Base-by-base conservation (phyloP, 1,140 invertebrate species). In the Panagrolaimus sp. region DNA sequence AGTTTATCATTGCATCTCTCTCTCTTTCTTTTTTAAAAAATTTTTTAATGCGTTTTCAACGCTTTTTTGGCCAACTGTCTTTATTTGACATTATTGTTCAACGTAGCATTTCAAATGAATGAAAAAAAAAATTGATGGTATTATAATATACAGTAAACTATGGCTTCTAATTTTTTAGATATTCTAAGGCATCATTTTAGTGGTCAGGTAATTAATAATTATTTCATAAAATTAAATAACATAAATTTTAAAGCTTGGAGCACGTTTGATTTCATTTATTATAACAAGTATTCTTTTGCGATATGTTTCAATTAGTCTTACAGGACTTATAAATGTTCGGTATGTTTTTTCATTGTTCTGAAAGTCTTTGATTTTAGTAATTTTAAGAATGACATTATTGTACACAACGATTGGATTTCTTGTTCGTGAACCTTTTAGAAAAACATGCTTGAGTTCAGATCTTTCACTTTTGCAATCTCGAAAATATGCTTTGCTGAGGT, bases 321-420 rank as follows among this genome's bases (percentile, higher is more conserved):
- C 79, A 25, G 74, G 74, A n/a, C 67, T 76, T 65, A 53, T 76
- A 47, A 75, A 74, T 70, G 74, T 76, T 25, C 61, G 75, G 73
- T 74, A 27, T 16, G 51, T 73, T 71, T 51, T 62, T 46, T n/a
- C n/a, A n/a, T 14, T 16, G 11, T 8, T 27, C 64, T 47, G 23
- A 43, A 13, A 23, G n/a, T 14, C 43, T 38, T 66, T 45, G n/a
- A 23, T n/a, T 1, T 27, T 48, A 11, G 31, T 63, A 11, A 1
- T 14, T 38, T 74, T 42, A 14, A 74, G 74, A 31, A 61, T 75
- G 66, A 73, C 23, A 45, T 47, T 75, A 13, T 51, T 76, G 16
- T 76, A 76, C 64, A 70, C 47, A 23, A 76, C 74, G 20, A 71
- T 74, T 68, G 61, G 63, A 31, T 76, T 76, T 31, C 65, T 76